Base-by-base conservation (phyloP, 2,888 invertebrate genomes). In the Seladonia tumulorum region DNA sequence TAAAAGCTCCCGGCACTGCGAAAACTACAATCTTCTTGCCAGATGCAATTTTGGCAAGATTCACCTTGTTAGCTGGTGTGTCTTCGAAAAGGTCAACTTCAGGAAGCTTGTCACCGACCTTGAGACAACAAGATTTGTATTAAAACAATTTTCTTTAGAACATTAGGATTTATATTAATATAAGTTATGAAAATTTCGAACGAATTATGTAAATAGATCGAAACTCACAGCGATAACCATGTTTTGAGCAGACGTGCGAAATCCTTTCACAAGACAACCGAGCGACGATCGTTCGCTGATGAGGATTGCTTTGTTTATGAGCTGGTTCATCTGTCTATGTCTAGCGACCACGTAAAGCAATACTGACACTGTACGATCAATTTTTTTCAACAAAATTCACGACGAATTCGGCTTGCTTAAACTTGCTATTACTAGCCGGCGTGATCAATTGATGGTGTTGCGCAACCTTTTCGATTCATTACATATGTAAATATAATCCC, bases 1-100 rank as follows among this genome's bases (percentile, higher is more conserved):
- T 99, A 93, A 98, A 99, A 5, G 99, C 99, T 12, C 99, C 99
- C 25, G 99, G 99, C 16, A 99, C 98, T 39, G 97, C 99, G 94
- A 99, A 98, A 81, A 99, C 94, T 16, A 99, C 96, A 0, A 98
- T 96, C 94, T 98, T 99, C 93, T 98, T 98, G 29, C 97, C 97
- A 60, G 96, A 95, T 78, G 97, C 96, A 81, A 97, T 94, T 25
- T 98, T 96, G 4, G 96, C 95, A 66, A 97, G 95, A 95, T 98
- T 98, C 8, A 99, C 97, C 95, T 98, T 98, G 90, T 97, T 98
- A 0, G 97, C 97, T 12, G 99, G 99, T 10, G 97, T 97, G 94
- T 98, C 97, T 95, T 99, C 99, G 92, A 96, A 98, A 71, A 99
- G 95, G 94, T 98, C 98, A 63, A 97, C 96, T 39, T 95, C 95